phyloP scores from a whole-genome alignment of 2,888 invertebrate genomes.

The Eupeodes luniger region DNA sequence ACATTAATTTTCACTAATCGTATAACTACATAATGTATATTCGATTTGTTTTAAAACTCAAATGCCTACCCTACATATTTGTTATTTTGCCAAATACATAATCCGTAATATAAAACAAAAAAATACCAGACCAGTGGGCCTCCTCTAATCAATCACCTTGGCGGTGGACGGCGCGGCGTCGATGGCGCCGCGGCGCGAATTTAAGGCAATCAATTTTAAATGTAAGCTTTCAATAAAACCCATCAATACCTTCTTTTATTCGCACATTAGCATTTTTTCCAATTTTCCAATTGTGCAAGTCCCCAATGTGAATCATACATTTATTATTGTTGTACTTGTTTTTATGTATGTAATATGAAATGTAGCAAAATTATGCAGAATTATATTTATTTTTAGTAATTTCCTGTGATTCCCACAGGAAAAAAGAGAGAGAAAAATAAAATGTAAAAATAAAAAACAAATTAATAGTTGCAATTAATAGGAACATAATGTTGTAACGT shows the following conservation, averaged over 20 bases:
- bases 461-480: background rate
- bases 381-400: too few species aligned
- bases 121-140: background rate
- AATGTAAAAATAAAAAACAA: background rate
- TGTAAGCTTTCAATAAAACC: slow-evolving; percentile 6
- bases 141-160: slow-evolving; percentile 39
- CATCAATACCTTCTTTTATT: slow-evolving; percentile 2
- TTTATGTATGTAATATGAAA: background rate
- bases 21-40: too few species aligned
- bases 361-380: background rate
- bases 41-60: too few species aligned
- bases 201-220: slow-evolving; percentile 34
- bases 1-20: too few species aligned
- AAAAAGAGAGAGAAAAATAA: background rate
- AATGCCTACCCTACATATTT: too few species aligned
- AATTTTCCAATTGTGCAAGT: background rate
- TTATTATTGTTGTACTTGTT: background rate
- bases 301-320: background rate
- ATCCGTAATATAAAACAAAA: too few species aligned
- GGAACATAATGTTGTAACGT: too few species aligned
- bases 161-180: too few species aligned
- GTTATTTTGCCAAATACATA: too few species aligned
- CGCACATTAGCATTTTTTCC: slow-evolving; percentile 37
- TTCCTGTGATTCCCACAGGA: background rate
- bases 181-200: background rate